Evolutionary conservation across 2,113 vertebrate species (phyloP).

Genomic region (Lipophrys pholis): DNA sequence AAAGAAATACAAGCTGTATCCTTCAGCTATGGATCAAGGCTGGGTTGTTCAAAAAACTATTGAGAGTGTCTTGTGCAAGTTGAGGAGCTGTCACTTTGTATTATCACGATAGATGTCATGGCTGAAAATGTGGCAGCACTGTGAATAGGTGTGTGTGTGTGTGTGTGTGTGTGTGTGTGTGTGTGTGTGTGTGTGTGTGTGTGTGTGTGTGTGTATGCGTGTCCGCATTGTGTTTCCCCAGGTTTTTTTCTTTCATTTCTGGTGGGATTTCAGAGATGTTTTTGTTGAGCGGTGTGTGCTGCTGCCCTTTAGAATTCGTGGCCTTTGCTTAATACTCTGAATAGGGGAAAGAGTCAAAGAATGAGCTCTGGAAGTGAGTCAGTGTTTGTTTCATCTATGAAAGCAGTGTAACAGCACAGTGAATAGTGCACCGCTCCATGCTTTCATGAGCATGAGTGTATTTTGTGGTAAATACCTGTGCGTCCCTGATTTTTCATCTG

Average conservation of each 20-base stretch:
- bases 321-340: background rate
- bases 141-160: no score
- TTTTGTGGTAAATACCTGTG: background rate
- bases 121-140: background rate
- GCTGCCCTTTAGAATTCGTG: background rate
- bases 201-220: no score
- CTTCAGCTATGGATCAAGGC: no score
- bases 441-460: background rate
- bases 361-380: background rate
- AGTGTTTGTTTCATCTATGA: background rate
- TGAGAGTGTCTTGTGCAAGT: background rate
- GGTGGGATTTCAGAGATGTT: background rate
- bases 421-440: no score
- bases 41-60: no score
- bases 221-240: no score
- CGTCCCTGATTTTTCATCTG: conserved; percentile 8
- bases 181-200: no score
- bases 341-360: background rate
- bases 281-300: background rate
- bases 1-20: no score
- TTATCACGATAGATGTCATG: background rate
- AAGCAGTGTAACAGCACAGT: background rate
- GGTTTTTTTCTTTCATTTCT: background rate
- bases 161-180: no score
- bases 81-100: background rate